Evolutionary conservation across 2,797 vertebrate genomes (phyloP).

Genomic region (Chiroxiphia lanceolata): DNA sequence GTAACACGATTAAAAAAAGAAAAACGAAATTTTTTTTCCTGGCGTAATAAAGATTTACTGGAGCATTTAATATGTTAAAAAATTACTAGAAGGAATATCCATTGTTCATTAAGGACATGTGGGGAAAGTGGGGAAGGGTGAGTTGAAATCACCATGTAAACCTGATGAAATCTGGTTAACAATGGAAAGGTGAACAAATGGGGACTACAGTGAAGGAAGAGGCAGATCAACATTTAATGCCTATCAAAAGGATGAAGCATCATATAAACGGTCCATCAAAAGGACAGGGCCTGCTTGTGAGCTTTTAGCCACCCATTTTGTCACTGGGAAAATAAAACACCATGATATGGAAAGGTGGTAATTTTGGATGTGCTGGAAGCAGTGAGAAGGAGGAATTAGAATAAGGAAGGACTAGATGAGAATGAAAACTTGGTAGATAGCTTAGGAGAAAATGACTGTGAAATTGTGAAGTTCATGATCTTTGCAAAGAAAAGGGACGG

Average conservation of each 20-base stretch:
- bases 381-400: neutral
- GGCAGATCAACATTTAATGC: neutral
- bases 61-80: neutral
- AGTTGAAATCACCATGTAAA: neutral
- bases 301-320: neutral
- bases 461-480: neutral
- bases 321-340: neutral
- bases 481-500: neutral
- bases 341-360: neutral
- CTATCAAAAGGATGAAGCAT: neutral
- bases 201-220: neutral
- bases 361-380: neutral
- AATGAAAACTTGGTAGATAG: neutral
- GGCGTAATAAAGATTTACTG: neutral
- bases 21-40: neutral
- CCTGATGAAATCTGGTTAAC: neutral
- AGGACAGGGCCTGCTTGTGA: neutral
- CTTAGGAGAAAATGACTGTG: neutral
- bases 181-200: neutral
- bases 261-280: neutral
- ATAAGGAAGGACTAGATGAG: neutral
- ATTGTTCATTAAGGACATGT: neutral
- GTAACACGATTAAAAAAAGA: neutral
- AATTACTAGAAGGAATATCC: neutral
- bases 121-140: neutral